These are phyloP conservation scores for Hippopotamyrus pictus DNA, from an alignment of 2,797 vertebrate genomes.

Conservation along the genomic window DNA sequence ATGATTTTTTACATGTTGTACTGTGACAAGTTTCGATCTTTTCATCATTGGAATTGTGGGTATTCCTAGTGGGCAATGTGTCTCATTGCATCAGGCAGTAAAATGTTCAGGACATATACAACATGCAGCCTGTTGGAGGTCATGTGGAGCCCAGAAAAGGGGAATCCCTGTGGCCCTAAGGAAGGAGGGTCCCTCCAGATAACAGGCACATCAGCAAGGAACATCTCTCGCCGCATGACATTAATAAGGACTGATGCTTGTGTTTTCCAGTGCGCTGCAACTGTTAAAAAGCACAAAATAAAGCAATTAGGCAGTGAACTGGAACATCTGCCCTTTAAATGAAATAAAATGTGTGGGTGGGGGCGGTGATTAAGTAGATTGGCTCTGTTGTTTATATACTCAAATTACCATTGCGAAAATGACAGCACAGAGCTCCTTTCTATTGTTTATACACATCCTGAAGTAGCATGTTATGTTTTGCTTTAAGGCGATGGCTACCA, in stretches of 20 bases:
- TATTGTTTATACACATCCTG: neutral
- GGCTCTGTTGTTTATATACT: neutral
- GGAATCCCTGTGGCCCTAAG: neutral
- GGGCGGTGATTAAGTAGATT: neutral
- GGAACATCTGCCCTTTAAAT: neutral
- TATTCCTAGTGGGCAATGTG: neutral
- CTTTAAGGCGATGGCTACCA: neutral
- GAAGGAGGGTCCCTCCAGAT: neutral
- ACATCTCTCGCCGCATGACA: neutral
- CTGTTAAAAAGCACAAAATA: neutral
- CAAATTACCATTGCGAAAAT: neutral
- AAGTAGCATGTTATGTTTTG: neutral
- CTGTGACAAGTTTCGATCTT: neutral
- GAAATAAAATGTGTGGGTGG: neutral
- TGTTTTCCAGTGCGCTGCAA: neutral
- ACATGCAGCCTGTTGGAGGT: neutral
- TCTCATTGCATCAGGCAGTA: neutral
- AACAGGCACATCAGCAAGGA: neutral
- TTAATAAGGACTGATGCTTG: neutral
- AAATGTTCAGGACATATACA: neutral
- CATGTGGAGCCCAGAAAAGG: neutral
- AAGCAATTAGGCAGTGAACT: neutral
- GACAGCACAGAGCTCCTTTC: neutral
- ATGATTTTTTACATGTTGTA: neutral
- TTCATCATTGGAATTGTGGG: neutral